Conservation (phyloP, 2,113 vertebrate species). For the human (Homo sapiens) region DNA sequence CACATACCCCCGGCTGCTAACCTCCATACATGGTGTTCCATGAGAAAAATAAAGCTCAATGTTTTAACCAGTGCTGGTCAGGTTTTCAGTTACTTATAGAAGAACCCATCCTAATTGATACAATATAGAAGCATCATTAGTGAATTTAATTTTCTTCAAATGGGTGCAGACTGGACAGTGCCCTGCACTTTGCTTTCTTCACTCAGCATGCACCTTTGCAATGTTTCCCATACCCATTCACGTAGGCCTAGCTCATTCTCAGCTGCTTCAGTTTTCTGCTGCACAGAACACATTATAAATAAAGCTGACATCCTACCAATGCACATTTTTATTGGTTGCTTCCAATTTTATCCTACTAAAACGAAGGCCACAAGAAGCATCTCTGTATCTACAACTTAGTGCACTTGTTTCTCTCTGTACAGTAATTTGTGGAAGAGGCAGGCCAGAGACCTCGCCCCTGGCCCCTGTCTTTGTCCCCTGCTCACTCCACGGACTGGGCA, state of each 20-base stretch:
- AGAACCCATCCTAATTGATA: rapidly evolving
- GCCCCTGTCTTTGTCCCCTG: no score
- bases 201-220: background rate
- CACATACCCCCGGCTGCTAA: rapidly evolving
- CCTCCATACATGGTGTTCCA: background rate
- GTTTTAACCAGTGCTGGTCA: rapidly evolving
- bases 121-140: rapidly evolving
- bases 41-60: background rate
- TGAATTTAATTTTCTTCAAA: rapidly evolving
- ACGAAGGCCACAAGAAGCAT: rapidly evolving
- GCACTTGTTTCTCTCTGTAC: rapidly evolving
- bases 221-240: background rate
- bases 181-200: no score
- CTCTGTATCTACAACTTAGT: background rate
- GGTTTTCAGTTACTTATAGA: background rate
- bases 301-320: background rate
- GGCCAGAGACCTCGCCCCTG: background rate
- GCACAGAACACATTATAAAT: background rate
- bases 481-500: background rate
- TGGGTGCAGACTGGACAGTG: rapidly evolving
- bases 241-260: background rate
- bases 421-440: rapidly evolving
- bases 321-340: background rate
- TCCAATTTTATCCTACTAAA: background rate
- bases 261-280: background rate